A percentile compares a stretch with the other conserved stretches of the same genome.
These are phyloP conservation scores for Cephus runcator DNA, from an alignment of 2,888 invertebrate species.

Conservation along the genomic window DNA sequence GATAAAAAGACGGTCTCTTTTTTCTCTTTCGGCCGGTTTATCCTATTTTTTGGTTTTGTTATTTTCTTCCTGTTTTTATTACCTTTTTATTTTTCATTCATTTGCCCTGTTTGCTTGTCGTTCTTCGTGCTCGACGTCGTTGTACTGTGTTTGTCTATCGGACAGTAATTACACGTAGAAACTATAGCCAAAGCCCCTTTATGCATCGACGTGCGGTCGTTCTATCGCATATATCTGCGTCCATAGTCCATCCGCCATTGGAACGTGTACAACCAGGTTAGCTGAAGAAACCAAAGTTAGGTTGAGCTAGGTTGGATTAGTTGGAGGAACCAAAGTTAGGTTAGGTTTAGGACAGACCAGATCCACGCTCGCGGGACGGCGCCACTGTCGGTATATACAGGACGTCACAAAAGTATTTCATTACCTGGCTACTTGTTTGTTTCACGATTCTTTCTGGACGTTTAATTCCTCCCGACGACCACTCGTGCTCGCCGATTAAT, in stretches of 20 bases:
- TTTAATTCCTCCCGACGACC: not conserved
- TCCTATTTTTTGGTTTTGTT: not conserved
- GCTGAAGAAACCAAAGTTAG: not conserved
- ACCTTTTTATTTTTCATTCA: conserved; percentile 16
- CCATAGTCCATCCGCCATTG: not conserved
- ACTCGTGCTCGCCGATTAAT: not conserved
- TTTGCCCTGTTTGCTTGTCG: not conserved
- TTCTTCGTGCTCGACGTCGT: not conserved
- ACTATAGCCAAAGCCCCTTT: not conserved
- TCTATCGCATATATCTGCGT: not conserved
- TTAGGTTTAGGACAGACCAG: not conserved
- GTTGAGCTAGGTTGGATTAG: not conserved
- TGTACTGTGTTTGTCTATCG: not conserved
- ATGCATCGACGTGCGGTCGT: not conserved
- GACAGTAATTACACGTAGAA: not conserved
- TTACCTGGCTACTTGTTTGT: not conserved
- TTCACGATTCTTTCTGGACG: not conserved
- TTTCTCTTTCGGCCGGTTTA: not conserved
- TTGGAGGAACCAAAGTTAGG: not conserved
- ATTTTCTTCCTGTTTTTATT: conserved; percentile 9
- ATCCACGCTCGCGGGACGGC: not conserved
- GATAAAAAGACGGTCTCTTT: conserved; percentile 16
- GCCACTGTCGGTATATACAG: not conserved
- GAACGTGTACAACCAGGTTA: not conserved
- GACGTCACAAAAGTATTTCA: not conserved